Evolutionary conservation across 1,140 invertebrate species (phyloP).

Genomic region (Trachelipus rathkii): DNA sequence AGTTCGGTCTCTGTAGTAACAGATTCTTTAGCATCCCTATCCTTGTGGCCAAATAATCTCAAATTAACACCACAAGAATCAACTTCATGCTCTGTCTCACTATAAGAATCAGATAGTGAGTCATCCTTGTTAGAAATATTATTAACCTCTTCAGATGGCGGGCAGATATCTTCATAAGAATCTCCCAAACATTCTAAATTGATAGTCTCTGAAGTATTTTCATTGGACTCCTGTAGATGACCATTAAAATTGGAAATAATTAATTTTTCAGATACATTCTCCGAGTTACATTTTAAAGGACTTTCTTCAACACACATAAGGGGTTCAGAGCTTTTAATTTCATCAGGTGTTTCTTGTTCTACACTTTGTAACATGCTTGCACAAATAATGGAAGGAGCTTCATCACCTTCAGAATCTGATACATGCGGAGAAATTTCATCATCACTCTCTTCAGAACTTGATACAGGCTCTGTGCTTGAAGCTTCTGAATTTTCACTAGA

Average conservation of each 20-base stretch:
- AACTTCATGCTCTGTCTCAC: background rate
- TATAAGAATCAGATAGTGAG: background rate
- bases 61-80: background rate
- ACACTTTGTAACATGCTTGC: background rate
- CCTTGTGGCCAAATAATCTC: background rate
- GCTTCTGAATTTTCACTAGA: constrained; percentile 42
- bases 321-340: too few relatives aligned
- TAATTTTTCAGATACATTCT: background rate
- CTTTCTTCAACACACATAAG: too few relatives aligned
- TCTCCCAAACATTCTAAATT: background rate
- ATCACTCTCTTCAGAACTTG: constrained; percentile 37
- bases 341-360: too few relatives aligned
- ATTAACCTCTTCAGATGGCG: background rate
- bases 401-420: constrained; percentile 29
- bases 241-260: background rate
- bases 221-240: background rate
- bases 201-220: background rate
- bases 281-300: too few relatives aligned
- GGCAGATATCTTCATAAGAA: too few relatives aligned
- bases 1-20: background rate
- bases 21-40: background rate
- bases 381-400: background rate
- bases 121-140: background rate
- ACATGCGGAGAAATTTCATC: constrained; percentile 38
- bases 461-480: constrained; percentile 42